Evolutionary conservation across 1,140 invertebrate genomes (phyloP), one percentile per base, ranked within the genome.

Genomic region (Galendromus occidentalis): DNA sequence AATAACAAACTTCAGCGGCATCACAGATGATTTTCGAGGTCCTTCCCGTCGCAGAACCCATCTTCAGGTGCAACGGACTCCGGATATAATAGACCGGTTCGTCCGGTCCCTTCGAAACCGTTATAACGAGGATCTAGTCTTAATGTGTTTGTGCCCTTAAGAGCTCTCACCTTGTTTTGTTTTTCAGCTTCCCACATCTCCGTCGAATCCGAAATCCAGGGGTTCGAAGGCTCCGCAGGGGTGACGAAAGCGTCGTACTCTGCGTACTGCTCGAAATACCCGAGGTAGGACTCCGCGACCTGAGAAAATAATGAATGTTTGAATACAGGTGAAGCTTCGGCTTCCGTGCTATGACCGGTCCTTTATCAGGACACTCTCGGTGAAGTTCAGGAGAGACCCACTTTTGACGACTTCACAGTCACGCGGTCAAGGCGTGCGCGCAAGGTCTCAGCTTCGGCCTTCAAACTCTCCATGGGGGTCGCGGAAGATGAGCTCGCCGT

Each of bases 161-260:
- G n/a, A n/a, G n/a, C n/a, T n/a, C 42, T 7, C 44, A 79, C 80
- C 79, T 76, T 91, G 87, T 83, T 86, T 73, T 84, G 82, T 76
- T 86, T 89, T 73, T 93, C 89, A 72, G 85, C 83, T 71, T 98
- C 93, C 95, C 95, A 98, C 73, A 92, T 86, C 72, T 99, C 95
- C 6, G 87, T 84, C 74, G 83, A 94, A 74, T 98, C 95, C 28
- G 85, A 85, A 68, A 94, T 83, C 95, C 95, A 99, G 0, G 95
- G 95, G 81, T 98, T 98, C 30, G 88, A 84, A 71, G 90, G 86
- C 75, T 94, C 90, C 0, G 87, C 85, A 33, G 85, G 80, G 4
- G 86, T 87, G 68, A 96, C 83, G 77, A 93, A 90, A 51, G 87
- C 84, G 79, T 96, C 92, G 75, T 95, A 98, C 75, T 98, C 92